Conservation (phyloP, 2,888 invertebrate species). For the Pharmacophagus antenor region DNA sequence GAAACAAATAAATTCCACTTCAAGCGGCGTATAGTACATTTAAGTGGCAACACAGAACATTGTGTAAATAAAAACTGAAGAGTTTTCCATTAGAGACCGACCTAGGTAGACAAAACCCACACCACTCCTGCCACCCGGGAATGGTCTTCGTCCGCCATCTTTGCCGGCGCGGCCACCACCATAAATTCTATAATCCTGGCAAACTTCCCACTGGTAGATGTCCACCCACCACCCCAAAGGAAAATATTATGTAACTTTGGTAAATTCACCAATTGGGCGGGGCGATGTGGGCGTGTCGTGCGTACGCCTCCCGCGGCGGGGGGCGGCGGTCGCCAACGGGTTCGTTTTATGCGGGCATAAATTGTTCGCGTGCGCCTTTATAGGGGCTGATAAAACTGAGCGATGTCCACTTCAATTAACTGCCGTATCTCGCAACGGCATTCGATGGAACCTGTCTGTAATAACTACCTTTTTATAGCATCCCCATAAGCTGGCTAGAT, state of each 20-base stretch:
- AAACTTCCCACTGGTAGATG: conserved; percentile 55
- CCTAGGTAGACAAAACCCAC: conserved; percentile 11
- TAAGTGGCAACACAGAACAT: conserved; percentile 19
- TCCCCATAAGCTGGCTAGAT: neutral
- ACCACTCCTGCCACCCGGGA: neutral
- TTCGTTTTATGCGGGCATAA: conserved; percentile 31
- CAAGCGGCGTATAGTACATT: conserved; percentile 2
- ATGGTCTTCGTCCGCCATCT: conserved; percentile 21
- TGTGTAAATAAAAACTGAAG: conserved; percentile 20
- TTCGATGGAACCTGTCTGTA: conserved; percentile 22
- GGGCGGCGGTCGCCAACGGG: conserved; percentile 15
- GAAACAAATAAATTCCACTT: neutral
- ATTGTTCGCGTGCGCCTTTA: conserved; percentile 18
- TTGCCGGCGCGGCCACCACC: conserved; percentile 25
- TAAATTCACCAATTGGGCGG: conserved; percentile 35
- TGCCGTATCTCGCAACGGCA: conserved; percentile 22
- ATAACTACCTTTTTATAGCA: neutral
- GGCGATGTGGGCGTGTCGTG: conserved; percentile 34
- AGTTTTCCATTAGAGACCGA: conserved; percentile 7
- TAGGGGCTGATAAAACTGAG: conserved; percentile 21
- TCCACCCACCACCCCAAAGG: conserved; percentile 57
- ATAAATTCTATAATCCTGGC: conserved; percentile 70
- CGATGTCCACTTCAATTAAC: conserved; percentile 30
- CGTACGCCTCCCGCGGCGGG: conserved; percentile 14
- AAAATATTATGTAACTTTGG: conserved; percentile 51